Conservation (phyloP, 2,888 invertebrate species). For the Coecobrya sp. region DNA sequence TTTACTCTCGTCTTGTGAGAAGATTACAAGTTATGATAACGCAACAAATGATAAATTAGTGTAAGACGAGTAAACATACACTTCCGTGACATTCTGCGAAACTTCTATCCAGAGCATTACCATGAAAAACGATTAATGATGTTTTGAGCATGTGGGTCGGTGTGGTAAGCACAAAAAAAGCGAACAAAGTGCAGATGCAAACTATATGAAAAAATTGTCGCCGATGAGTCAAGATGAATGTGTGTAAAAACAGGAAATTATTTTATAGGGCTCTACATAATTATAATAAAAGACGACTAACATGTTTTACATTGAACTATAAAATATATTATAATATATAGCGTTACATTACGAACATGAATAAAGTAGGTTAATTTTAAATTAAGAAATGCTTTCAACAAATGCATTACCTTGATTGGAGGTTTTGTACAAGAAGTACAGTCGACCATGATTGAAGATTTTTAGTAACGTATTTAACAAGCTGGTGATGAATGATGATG, state of each 20-base stretch:
- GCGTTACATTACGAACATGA: not conserved
- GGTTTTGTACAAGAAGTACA: slow-evolving; percentile 85
- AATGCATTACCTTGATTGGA: slow-evolving; percentile 84
- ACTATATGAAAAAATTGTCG: no score
- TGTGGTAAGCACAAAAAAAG: no score
- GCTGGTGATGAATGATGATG: slow-evolving; percentile 13
- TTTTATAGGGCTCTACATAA: no score
- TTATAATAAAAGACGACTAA: no score
- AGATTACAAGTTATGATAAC: not conserved
- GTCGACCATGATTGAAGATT: slow-evolving; percentile 84
- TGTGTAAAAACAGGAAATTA: no score
- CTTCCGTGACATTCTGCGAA: slow-evolving; percentile 1
- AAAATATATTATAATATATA: no score
- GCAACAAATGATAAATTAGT: not conserved
- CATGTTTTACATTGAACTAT: no score
- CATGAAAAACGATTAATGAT: not conserved
- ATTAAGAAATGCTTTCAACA: slow-evolving; percentile 25
- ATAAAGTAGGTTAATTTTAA: not conserved
- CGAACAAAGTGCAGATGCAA: no score
- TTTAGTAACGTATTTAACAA: not conserved
- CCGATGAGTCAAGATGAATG: no score
- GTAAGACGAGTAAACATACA: not conserved
- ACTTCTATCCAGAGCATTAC: not conserved
- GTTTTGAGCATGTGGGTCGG: no score
- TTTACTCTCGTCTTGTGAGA: not conserved